These are phyloP conservation scores for Epinephelus fuscoguttatus DNA, from an alignment of 2,113 vertebrate genomes.

Conservation along the genomic window DNA sequence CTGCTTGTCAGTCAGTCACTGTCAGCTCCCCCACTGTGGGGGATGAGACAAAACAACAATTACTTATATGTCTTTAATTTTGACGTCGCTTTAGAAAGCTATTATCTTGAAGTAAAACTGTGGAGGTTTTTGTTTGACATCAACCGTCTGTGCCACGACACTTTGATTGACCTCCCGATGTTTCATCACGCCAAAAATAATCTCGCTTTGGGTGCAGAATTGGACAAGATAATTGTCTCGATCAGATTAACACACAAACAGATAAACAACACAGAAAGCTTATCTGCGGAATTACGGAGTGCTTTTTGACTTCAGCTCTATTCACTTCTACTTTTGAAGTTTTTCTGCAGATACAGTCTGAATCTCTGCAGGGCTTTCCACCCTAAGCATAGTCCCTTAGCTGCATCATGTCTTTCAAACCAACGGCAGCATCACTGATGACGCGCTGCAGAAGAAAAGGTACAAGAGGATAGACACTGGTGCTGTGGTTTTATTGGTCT, in stretches of 20 bases:
- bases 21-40: slow-evolving; percentile 61
- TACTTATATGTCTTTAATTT: slow-evolving; percentile 44
- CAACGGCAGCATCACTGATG: background rate
- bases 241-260: slow-evolving; percentile 7
- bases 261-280: background rate
- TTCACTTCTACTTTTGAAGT: slow-evolving; percentile 51
- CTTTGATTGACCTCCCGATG: slow-evolving; percentile 49
- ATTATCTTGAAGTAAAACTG: slow-evolving; percentile 41
- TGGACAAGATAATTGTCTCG: slow-evolving; percentile 38
- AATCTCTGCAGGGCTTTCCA: slow-evolving; percentile 10
- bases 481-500: background rate
- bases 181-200: slow-evolving; percentile 31
- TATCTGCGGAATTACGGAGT: background rate
- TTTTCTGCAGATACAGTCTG: slow-evolving; percentile 44
- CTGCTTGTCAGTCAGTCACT: slow-evolving; percentile 63
- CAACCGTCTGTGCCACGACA: slow-evolving; percentile 12
- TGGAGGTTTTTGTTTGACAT: slow-evolving; percentile 35
- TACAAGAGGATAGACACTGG: background rate
- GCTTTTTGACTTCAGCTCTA: slow-evolving; percentile 14
- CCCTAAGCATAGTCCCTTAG: slow-evolving; percentile 40
- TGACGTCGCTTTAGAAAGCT: slow-evolving; percentile 18
- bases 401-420: slow-evolving; percentile 27
- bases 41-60: slow-evolving; percentile 45
- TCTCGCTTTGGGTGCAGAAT: slow-evolving; percentile 10
- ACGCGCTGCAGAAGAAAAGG: background rate